Base-by-base conservation (phyloP, 2,113 vertebrate genomes). In the Sturnira hondurensis region DNA sequence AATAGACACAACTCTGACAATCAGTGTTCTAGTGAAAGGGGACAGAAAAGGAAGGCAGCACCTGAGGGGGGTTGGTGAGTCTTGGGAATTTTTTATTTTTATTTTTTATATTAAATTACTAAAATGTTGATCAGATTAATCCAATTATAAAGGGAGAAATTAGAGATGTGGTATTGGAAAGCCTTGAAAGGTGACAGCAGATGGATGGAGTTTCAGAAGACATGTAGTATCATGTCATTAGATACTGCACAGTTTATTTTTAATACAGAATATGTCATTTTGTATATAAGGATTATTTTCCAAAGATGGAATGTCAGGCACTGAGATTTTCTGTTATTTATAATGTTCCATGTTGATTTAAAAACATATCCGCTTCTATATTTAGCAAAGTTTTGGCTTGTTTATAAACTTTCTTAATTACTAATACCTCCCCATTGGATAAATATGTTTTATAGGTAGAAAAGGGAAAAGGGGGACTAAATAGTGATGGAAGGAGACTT, bases 321-420 rank as follows among this genome's bases (percentile, higher is more conserved):
- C 56, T 86, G 74, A 89, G 33, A 47, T 89, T 36, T 73, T 26
- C 76, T 61, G 16, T 89, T 86, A 71, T 67, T 22, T 87, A 3
- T 89, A 70, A 58, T 63, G 54, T 86, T 83, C 38, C 50, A 43
- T 91, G 19, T 14, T 63, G 68, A 83, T 82, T 93, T 74, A 74
- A 95, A 93, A 93, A 74, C 20, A 50, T 61, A 70, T 1, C 38
- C 85, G 15, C 74, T 89, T 94, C 41, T 86, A 2, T 89, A 43
- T 38, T 92, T 92, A 74, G 80, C 47, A 61, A 70, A 77, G 54
- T 94, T 93, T 93, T 71, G 45, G 85, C 77, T 61, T 78, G 43
- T 86, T 95, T 28, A 50, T 56, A 45, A 31, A 50, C 33, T 90
- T 86, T 82, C 45, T 74, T 93, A 22, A 5, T 81, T 86, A 61